Evolutionary conservation across 2,797 vertebrate genomes (phyloP), one percentile per base, ranked within the genome.

Genomic region (Choloepus didactylus): DNA sequence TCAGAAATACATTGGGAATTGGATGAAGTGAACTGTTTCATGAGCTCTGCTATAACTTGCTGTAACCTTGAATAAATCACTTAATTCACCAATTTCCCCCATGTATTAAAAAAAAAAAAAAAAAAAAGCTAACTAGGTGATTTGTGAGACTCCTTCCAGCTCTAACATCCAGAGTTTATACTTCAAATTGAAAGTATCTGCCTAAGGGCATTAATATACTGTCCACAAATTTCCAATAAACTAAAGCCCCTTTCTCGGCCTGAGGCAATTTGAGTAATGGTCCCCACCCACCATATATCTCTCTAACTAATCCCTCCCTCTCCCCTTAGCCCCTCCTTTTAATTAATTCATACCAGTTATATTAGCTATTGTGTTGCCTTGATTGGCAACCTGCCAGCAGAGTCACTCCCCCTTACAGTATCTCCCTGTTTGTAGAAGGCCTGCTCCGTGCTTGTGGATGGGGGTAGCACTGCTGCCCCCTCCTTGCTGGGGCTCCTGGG

Each of bases 141-240:
- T 85, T 84, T 64, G 31, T 19, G 27, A 54, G 72, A 31, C 0
- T 2, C 7, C 76, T 44, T 81, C 8, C 21, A 67, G 31, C 44
- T n/a, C 72, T 64, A 9, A 87, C 14, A 67, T 49, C 35, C n/a
- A 59, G 86, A 59, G 86, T 87, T 69, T 31, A 38, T 56, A 72
- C 31, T 93, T 91, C 66, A 89, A 27, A 67, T 44, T 5, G 66
- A 87, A 96, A 87, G 14, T n/a, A 41, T 80, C 56, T 69, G 51
- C 87, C 83, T 69, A 19, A 91, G 91, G 60, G 59, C 79, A 27
- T 79, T 73, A 73, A 82, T 69, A 73, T 21, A 31, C 41, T 73
- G n/a, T 31, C 91, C 62, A 73, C 19, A 60, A 19, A 67, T 89
- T 93, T 66, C 79, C 44, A 73, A 35, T 59, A 88, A 94, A 79